These are phyloP conservation scores for Archaeoteleia sp. DNA, from an alignment of 2,888 invertebrate species.

Conservation along the genomic window DNA sequence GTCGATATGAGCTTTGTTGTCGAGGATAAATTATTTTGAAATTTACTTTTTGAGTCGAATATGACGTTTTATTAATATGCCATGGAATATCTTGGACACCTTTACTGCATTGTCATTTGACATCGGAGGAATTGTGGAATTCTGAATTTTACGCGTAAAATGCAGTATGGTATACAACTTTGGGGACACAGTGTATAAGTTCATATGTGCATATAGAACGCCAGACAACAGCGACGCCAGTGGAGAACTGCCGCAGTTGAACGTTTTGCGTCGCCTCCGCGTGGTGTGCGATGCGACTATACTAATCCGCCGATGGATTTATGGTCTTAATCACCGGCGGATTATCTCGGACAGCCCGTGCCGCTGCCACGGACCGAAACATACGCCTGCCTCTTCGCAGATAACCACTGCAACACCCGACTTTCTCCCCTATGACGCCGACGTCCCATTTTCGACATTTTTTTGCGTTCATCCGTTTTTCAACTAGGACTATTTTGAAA, in stretches of 20 bases:
- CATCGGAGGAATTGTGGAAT: no score
- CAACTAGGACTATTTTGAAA: conserved; percentile 8
- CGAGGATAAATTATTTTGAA: no score
- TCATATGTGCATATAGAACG: conserved; percentile 23
- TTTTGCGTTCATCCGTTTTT: conserved; percentile 22
- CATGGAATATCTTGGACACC: no score
- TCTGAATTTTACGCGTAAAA: no score
- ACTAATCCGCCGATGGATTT: conserved; percentile 78
- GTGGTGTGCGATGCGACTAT: conserved; percentile 69
- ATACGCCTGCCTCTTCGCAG: conserved; percentile 73
- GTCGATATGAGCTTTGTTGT: no score
- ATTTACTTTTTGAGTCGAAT: no score
- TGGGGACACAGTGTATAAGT: conserved; percentile 26
- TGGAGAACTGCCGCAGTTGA: conserved; percentile 53
- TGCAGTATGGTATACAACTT: no score
- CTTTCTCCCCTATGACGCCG: conserved; percentile 48
- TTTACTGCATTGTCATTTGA: no score
- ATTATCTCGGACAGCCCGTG: conserved; percentile 77
- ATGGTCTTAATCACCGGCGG: conserved; percentile 81
- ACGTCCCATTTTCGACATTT: conserved; percentile 42
- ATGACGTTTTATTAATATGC: no score
- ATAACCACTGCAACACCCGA: conserved; percentile 68
- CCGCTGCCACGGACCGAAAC: conserved; percentile 71
- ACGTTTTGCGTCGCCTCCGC: conserved; percentile 56
- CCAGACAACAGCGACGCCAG: conserved; percentile 31